Evolutionary conservation across 1,140 invertebrate species (phyloP).

Genomic region (Leptopilina clavipes): DNA sequence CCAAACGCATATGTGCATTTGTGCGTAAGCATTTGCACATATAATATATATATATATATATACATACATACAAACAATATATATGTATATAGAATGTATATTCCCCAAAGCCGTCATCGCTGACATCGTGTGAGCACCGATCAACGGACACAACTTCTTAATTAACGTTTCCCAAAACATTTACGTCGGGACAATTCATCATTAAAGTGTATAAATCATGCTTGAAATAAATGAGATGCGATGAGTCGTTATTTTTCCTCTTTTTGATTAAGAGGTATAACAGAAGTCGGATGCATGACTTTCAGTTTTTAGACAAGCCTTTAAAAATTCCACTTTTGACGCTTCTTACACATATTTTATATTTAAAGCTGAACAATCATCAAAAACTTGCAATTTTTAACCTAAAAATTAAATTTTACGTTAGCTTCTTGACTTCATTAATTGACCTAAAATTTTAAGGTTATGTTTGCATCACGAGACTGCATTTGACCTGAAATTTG

Average conservation of each 20-base stretch:
- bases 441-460: too few species aligned
- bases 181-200: slow-evolving; percentile 50
- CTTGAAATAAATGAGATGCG: slow-evolving; percentile 7
- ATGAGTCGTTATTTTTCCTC: slow-evolving; percentile 38
- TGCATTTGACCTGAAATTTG: too few species aligned
- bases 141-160: slow-evolving; percentile 56
- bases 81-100: too few species aligned
- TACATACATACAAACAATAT: too few species aligned
- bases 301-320: background rate
- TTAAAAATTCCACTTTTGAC: background rate
- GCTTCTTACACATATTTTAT: background rate
- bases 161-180: slow-evolving; percentile 65
- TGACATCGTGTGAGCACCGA: slow-evolving; percentile 33
- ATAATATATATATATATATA: too few species aligned
- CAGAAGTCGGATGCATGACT: background rate
- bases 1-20: slow-evolving; percentile 45
- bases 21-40: slow-evolving; percentile 15
- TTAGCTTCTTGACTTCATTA: too few species aligned
- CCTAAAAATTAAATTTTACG: too few species aligned
- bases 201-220: slow-evolving; percentile 46
- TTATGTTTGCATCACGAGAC: too few species aligned
- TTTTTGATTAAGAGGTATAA: slow-evolving; percentile 9
- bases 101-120: slow-evolving; percentile 30
- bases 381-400: too few species aligned
- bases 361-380: background rate